Evolutionary conservation across 2,888 invertebrate genomes (phyloP).

Genomic region (Apomyelois bistriatella): DNA sequence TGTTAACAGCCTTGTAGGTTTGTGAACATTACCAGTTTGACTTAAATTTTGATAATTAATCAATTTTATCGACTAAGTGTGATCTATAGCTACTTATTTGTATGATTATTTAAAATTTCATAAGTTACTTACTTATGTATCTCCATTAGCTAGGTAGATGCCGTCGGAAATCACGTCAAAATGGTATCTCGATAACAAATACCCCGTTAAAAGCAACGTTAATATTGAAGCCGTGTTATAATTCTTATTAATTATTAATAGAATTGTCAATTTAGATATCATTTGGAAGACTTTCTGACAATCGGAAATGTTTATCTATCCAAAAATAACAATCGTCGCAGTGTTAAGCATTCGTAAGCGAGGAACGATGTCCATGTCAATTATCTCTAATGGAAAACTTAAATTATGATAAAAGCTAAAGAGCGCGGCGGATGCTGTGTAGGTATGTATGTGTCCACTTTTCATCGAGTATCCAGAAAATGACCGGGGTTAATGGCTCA

Average conservation of each 20-base stretch:
- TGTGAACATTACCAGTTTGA: slow-evolving; percentile 28
- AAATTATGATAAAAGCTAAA: slow-evolving; percentile 79
- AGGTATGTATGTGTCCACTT: slow-evolving; percentile 47
- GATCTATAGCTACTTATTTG: no score
- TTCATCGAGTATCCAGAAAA: slow-evolving; percentile 20
- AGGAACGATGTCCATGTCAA: slow-evolving; percentile 79
- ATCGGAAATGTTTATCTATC: slow-evolving; percentile 74
- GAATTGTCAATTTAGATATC: slow-evolving; percentile 72
- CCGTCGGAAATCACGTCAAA: slow-evolving; percentile 64
- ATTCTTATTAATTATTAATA: slow-evolving; percentile 75
- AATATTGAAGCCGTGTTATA: slow-evolving; percentile 74
- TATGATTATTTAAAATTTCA: slow-evolving; percentile 59
- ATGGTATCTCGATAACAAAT: slow-evolving; percentile 68
- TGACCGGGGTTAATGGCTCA: not conserved
- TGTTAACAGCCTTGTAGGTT: slow-evolving; percentile 12
- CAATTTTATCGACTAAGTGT: no score
- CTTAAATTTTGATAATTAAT: no score
- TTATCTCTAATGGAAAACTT: slow-evolving; percentile 79
- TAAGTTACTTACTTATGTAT: slow-evolving; percentile 64
- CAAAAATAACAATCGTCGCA: slow-evolving; percentile 70
- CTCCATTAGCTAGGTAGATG: slow-evolving; percentile 66
- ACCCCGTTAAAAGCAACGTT: slow-evolving; percentile 70
- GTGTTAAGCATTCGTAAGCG: slow-evolving; percentile 70
- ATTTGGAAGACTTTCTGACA: slow-evolving; percentile 59
- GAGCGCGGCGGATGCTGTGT: slow-evolving; percentile 53